These are phyloP conservation scores for Platerodrilus igneus DNA, from an alignment of 2,888 invertebrate genomes.

Conservation along the genomic window DNA sequence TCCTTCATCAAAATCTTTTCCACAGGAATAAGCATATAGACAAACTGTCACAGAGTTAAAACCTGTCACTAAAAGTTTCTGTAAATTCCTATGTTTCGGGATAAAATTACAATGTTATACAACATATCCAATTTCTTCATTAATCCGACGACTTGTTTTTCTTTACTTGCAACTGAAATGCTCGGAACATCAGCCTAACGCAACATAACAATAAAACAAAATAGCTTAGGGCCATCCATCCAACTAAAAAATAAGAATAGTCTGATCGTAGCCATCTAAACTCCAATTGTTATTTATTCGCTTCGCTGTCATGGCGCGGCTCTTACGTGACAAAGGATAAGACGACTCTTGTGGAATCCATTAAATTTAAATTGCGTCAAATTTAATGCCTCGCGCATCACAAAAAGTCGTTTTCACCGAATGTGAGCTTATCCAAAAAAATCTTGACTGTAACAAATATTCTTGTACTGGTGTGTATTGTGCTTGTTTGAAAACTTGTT, in stretches of 20 bases:
- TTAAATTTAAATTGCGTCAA: constrained; percentile 40
- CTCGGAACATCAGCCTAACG: constrained; percentile 2
- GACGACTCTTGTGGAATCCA: constrained; percentile 30
- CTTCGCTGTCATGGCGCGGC: constrained; percentile 13
- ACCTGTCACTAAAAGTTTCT: too few relatives aligned
- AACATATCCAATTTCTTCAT: constrained; percentile 20
- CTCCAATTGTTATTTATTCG: constrained; percentile 19
- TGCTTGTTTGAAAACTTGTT: too few relatives aligned
- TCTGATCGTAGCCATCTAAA: constrained; percentile 14
- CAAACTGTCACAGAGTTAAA: too few relatives aligned
- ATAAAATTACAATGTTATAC: constrained; percentile 19
- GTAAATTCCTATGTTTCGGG: too few relatives aligned
- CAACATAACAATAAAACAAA: constrained; percentile 9
- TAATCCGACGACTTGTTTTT: constrained; percentile 6
- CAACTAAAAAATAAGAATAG: constrained; percentile 1
- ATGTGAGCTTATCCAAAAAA: constrained; percentile 17
- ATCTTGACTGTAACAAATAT: constrained; percentile 21
- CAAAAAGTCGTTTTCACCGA: constrained; percentile 29
- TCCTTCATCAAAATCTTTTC: too few relatives aligned
- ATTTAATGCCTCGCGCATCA: constrained; percentile 33
- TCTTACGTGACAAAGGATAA: constrained; percentile 20
- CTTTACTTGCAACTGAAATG: too few relatives aligned
- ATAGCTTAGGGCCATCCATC: constrained; percentile 5
- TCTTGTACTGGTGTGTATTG: constrained; percentile 15
- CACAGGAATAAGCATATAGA: too few relatives aligned